Base-by-base conservation (phyloP, 1,140 invertebrate species). In the Eufriesea mexicana region DNA sequence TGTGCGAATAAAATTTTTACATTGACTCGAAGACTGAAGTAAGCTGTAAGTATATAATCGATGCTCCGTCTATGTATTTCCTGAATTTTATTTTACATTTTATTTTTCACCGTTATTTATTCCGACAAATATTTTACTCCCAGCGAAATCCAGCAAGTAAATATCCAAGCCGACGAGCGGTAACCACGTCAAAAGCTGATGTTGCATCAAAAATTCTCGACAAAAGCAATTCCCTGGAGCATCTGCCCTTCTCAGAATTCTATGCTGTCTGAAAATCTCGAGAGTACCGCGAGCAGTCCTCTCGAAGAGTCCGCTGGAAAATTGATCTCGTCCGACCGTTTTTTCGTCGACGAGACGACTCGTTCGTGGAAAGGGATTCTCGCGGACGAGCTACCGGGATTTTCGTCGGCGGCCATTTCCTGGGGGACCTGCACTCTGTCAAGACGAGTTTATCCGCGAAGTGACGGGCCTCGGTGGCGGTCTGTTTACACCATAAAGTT, bases 371-470 rank as follows among this genome's bases (percentile, higher is more conserved):
- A 85, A 77, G 86, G 79, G 71, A 87, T 87, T 79, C 55, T 54
- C 81, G 73, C 35, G 84, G 85, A 51, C 74, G 49, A 14, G 66
- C 57, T 51, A 49, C 28, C 79, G 74, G 66, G 87, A 88, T 88
- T 88, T 79, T 87, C 79, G 74, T 85, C 57, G 81, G 55, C 62
- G 66, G 74, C 57, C 73, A 75, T 88, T 88, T 88, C 87, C 87
- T 85, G 75, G 67, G 86, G 87, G 87, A 85, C 87, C 87, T 88
- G 87, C 83, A 88, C 83, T 88, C 83, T 88, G 87, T 88, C 87
- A 88, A 83, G 86, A 51, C 79, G 75, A 88, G 86, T 88, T 88
- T 88, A 88, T 88, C 87, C 87, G 79, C 87, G 82, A 75, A 88
- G 86, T 66, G 83, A 87, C 70, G 87, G 82, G 82, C 70, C 57